phyloP scores from a whole-genome alignment of 1,140 invertebrate genomes.

The Scaptodrosophila lebanonensis region DNA sequence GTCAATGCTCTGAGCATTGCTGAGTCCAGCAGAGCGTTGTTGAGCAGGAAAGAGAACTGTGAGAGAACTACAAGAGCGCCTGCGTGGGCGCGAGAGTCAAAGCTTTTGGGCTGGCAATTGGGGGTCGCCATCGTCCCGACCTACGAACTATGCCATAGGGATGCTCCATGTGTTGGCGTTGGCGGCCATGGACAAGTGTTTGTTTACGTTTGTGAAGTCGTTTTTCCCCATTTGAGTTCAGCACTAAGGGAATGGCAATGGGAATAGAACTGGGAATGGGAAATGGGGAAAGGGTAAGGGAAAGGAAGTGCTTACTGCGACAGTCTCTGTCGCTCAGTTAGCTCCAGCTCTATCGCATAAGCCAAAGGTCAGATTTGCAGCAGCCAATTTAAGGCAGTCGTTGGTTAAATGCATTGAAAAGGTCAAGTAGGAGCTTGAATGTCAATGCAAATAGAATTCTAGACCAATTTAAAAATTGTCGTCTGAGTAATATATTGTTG shows the following conservation, averaged over 20 bases:
- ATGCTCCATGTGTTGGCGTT: not conserved
- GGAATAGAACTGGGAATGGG: too few species aligned
- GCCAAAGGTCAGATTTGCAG: conserved; percentile 24
- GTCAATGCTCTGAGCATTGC: conserved; percentile 14
- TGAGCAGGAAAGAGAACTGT: not conserved
- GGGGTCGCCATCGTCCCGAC: not conserved
- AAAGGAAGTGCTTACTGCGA: conserved; percentile 29
- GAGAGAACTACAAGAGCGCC: conserved; percentile 1
- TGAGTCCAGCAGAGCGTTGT: conserved; percentile 16
- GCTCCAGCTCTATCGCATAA: conserved; percentile 9
- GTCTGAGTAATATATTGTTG: too few species aligned
- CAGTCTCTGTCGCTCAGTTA: conserved; percentile 32
- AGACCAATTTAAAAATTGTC: too few species aligned
- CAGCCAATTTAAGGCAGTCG: not conserved
- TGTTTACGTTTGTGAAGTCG: conserved; percentile 60
- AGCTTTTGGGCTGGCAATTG: conserved; percentile 27
- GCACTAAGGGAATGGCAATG: too few species aligned
- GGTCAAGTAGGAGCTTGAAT: conserved; percentile 8
- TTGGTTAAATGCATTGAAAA: too few species aligned
- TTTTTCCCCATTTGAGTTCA: too few species aligned
- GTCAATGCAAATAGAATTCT: conserved; percentile 33
- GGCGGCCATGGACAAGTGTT: conserved; percentile 50
- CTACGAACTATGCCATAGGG: not conserved
- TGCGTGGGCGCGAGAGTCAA: conserved; percentile 20
- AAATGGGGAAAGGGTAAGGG: not conserved